Conservation (phyloP, 2,888 invertebrate species). For the Pammene aurita region DNA sequence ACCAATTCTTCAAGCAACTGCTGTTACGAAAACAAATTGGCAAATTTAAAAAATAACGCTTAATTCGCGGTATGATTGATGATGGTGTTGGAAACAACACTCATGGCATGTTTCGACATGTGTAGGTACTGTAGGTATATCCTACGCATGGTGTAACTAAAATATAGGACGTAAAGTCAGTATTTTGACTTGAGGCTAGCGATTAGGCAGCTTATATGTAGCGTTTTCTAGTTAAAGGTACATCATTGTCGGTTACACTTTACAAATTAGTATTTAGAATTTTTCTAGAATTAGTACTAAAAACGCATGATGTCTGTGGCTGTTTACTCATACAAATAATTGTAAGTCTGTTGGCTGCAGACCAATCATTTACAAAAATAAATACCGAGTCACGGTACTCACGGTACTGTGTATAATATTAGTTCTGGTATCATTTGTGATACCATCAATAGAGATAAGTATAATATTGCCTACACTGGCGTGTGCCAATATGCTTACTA, state of each 20-base stretch:
- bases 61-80: conserved; percentile 49
- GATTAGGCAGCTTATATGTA: neutral
- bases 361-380: neutral
- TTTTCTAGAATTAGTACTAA: no score
- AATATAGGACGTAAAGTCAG: conserved; percentile 3
- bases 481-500: conserved; percentile 7
- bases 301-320: no score
- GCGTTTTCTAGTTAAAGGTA: no score
- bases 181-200: neutral
- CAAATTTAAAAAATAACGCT: conserved; percentile 56
- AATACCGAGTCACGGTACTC: neutral
- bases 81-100: conserved; percentile 45
- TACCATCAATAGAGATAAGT: conserved; percentile 23
- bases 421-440: conserved; percentile 5
- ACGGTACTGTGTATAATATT: conserved; percentile 1
- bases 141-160: conserved; percentile 2
- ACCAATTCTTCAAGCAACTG: conserved; percentile 55
- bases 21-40: conserved; percentile 70
- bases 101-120: conserved; percentile 27
- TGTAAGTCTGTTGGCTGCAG: no score
- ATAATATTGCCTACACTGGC: conserved; percentile 27
- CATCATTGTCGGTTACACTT: no score
- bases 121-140: conserved; percentile 16
- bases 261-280: no score
- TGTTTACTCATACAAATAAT: neutral